A percentile compares a stretch with the other conserved stretches of the same genome.
These are phyloP conservation scores for Centropus bengalensis DNA, from an alignment of 2,113 vertebrate species.

Conservation along the genomic window DNA sequence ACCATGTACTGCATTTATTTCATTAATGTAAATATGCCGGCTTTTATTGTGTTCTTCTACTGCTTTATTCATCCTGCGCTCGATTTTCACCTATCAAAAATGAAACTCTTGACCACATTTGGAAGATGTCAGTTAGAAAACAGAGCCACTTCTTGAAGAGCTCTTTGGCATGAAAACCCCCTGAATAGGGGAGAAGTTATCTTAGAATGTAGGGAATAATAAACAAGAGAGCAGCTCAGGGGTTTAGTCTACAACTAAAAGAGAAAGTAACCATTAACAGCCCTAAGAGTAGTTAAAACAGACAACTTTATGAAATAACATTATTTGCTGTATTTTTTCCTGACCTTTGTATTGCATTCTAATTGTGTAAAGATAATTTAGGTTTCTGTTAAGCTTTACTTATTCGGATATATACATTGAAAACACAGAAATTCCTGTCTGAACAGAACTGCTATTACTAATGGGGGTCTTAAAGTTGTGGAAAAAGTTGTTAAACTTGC, in stretches of 20 bases:
- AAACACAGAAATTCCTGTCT: neutral
- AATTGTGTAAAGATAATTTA: neutral
- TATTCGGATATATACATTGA: neutral
- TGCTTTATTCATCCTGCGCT: neutral
- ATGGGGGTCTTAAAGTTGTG: rapidly evolving
- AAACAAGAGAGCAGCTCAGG: neutral
- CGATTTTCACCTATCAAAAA: neutral
- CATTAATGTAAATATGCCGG: neutral
- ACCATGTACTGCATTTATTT: neutral
- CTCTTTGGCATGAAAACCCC: neutral
- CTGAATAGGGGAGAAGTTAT: neutral
- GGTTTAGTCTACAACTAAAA: neutral
- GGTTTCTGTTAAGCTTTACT: neutral
- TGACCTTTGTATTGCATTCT: neutral
- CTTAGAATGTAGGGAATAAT: neutral
- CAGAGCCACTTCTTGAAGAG: neutral
- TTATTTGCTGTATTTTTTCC: neutral
- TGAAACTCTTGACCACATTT: neutral
- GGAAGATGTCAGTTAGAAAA: neutral
- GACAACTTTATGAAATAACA: neutral
- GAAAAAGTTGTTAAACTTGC: neutral
- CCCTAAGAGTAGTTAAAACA: neutral
- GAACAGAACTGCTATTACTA: neutral
- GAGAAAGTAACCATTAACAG: neutral
- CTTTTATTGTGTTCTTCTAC: neutral